phyloP scores from a whole-genome alignment of 1,140 invertebrate species.

The Spodoptera litura region DNA sequence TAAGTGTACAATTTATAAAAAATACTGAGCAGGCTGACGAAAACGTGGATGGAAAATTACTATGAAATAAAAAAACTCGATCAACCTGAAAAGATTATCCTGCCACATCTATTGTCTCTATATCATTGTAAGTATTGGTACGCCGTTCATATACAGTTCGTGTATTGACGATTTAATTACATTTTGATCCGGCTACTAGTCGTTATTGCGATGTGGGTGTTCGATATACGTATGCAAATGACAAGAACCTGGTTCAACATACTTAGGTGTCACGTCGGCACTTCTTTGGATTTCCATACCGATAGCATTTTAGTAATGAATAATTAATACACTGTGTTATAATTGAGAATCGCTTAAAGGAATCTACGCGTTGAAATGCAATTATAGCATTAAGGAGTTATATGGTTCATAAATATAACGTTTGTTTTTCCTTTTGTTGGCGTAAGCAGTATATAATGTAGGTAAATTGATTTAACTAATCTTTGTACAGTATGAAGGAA shows the following conservation, averaged over 20 bases:
- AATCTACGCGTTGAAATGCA: slow-evolving; percentile 9
- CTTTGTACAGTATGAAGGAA: no score
- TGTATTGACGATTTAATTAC: slow-evolving; percentile 86
- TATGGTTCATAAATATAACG: no score
- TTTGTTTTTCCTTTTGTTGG: no score
- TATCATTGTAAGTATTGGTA: slow-evolving; percentile 69
- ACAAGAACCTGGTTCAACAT: slow-evolving; percentile 52
- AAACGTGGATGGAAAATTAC: no score
- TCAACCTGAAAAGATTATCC: background rate
- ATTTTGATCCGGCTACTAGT: slow-evolving; percentile 78
- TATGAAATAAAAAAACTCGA: no score
- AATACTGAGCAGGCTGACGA: no score
- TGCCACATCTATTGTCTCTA: slow-evolving; percentile 57
- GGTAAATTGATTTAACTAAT: no score
- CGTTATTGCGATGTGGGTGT: slow-evolving; percentile 82
- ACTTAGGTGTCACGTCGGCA: slow-evolving; percentile 58
- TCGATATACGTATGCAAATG: slow-evolving; percentile 79
- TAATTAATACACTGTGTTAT: slow-evolving; percentile 47
- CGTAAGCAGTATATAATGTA: no score
- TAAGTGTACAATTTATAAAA: no score
- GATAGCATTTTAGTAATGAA: slow-evolving; percentile 54
- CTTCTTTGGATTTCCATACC: slow-evolving; percentile 65
- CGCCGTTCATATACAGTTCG: slow-evolving; percentile 78
- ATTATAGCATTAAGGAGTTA: no score
- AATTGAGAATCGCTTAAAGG: slow-evolving; percentile 36